Percentiles rank a stretch among this genome's conserved stretches.
phyloP scores from a whole-genome alignment of 2,113 vertebrate genomes.

The Propithecus coquereli region DNA sequence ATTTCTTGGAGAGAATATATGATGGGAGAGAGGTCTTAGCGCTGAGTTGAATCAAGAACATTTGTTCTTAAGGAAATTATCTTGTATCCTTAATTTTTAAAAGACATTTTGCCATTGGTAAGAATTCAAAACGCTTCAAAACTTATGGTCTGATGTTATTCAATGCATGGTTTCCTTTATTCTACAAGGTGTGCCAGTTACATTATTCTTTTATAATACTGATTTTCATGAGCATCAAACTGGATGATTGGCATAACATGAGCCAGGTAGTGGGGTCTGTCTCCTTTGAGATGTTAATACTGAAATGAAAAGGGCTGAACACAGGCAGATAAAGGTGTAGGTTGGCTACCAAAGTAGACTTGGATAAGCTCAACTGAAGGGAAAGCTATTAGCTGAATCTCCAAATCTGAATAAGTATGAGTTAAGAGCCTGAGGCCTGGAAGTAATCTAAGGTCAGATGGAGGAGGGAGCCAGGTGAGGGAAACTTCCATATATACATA shows the following conservation, averaged over 20 bases:
- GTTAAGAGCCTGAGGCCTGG: no score
- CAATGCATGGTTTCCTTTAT: background rate
- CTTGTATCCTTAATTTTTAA: background rate
- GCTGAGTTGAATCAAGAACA: background rate
- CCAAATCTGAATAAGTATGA: no score
- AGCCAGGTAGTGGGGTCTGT: background rate
- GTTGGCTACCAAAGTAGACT: background rate
- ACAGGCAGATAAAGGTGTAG: background rate
- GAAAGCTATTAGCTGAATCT: background rate
- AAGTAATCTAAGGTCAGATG: no score
- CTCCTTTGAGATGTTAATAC: background rate
- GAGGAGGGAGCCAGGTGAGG: no score
- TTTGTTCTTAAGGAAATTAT: background rate
- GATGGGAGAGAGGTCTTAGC: background rate
- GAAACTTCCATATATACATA: no score
- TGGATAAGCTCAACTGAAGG: background rate
- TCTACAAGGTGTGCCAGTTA: background rate
- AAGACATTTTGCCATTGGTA: background rate
- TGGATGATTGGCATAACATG: background rate
- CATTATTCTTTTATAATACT: background rate
- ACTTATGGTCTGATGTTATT: background rate
- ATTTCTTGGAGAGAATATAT: background rate
- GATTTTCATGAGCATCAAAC: background rate
- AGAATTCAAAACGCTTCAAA: background rate
- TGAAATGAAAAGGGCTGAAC: background rate